Evolutionary conservation across 2,888 invertebrate genomes (phyloP).

Genomic region (Furcula furcula): DNA sequence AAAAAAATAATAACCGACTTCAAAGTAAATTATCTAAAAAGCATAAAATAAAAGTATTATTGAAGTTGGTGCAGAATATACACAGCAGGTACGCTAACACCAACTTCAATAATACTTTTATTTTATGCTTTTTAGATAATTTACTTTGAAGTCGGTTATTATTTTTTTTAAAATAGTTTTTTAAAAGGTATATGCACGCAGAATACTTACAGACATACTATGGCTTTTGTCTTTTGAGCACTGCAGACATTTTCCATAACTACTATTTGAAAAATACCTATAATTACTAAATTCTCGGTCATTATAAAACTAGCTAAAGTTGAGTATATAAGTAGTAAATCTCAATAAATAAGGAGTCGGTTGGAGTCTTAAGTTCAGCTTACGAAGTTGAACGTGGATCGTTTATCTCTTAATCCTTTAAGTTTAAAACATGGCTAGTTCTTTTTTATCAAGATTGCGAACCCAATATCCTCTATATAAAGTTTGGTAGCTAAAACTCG

Average conservation of each 20-base stretch:
- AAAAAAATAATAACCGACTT: too few relatives aligned
- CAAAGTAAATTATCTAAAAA: too few relatives aligned
- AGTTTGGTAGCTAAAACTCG: conserved; percentile 71
- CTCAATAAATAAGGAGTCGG: conserved; percentile 30
- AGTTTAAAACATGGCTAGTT: conserved; percentile 76
- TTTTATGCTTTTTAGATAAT: too few relatives aligned
- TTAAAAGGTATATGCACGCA: conserved; percentile 16
- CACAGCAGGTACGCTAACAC: too few relatives aligned
- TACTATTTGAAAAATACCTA: too few relatives aligned
- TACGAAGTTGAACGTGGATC: conserved; percentile 54
- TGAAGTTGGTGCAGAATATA: too few relatives aligned
- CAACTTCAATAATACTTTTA: too few relatives aligned
- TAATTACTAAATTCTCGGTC: conserved; percentile 1
- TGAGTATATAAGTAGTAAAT: too few relatives aligned
- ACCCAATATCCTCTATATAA: conserved; percentile 68
- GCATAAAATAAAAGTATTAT: too few relatives aligned
- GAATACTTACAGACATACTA: conserved; percentile 15
- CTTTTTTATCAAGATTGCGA: conserved; percentile 77
- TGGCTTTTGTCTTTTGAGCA: conserved; percentile 18
- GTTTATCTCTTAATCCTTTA: conserved; percentile 63
- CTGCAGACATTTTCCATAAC: conserved; percentile 12
- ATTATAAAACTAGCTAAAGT: conserved; percentile 30
- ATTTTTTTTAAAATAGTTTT: too few relatives aligned
- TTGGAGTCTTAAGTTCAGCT: conserved; percentile 34
- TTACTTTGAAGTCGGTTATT: too few relatives aligned